Percentiles rank a stretch among this genome's conserved stretches.
phyloP scores from a whole-genome alignment of 2,113 vertebrate species.

The Hassar affinis region DNA sequence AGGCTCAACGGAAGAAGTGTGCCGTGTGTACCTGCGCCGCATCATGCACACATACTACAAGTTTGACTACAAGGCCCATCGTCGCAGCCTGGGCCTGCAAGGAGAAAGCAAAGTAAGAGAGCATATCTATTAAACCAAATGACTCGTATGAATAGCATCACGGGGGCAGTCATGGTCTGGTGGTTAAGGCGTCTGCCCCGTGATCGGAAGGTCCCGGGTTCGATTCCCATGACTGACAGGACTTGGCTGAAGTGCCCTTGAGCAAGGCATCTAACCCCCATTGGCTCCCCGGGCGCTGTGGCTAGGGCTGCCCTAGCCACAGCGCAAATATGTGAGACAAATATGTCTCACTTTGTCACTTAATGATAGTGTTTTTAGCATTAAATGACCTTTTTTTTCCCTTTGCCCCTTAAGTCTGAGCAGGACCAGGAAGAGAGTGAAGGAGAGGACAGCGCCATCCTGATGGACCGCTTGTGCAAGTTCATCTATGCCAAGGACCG shows the following conservation, averaged over 20 bases:
- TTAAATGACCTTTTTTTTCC: background rate
- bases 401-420: slow-evolving; percentile 71
- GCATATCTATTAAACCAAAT: background rate
- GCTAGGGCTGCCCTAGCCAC: too few relatives aligned
- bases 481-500: slow-evolving; percentile 90
- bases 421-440: slow-evolving; percentile 88
- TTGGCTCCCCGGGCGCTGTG: too few relatives aligned
- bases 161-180: too few relatives aligned
- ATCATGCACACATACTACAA: slow-evolving; percentile 94
- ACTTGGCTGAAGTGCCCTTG: too few relatives aligned
- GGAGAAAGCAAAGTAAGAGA: slow-evolving; percentile 80
- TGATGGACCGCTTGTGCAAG: slow-evolving; percentile 89
- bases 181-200: too few relatives aligned
- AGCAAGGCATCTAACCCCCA: too few relatives aligned
- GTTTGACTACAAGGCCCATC: slow-evolving; percentile 89
- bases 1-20: slow-evolving; percentile 85
- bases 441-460: slow-evolving; percentile 81
- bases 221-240: too few relatives aligned
- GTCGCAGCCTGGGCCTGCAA: slow-evolving; percentile 79
- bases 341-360: too few relatives aligned
- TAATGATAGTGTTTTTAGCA: too few relatives aligned
- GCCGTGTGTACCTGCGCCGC: slow-evolving; percentile 80
- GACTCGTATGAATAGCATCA: background rate
- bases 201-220: too few relatives aligned
- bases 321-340: too few relatives aligned